These are phyloP conservation scores for Megalops cyprinoides DNA, from an alignment of 2,797 vertebrate genomes.

Conservation along the genomic window DNA sequence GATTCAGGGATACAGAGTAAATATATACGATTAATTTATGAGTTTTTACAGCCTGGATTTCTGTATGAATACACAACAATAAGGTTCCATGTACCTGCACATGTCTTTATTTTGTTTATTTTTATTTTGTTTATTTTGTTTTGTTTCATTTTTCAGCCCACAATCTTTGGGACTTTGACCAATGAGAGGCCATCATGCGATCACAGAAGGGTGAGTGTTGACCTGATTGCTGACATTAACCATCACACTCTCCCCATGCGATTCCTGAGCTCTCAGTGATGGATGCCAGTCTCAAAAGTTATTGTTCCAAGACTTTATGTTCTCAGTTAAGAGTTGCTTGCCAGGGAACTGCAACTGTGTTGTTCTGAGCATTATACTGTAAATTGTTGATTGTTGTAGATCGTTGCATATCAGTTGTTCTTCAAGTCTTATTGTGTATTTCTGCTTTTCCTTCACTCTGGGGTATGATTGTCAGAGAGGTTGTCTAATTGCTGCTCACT, in stretches of 20 bases:
- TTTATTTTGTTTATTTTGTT: not conserved
- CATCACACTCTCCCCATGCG: too few relatives aligned
- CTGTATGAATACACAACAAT: not conserved
- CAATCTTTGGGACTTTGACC: slow-evolving; percentile 31
- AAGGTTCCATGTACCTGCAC: not conserved
- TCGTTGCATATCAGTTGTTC: not conserved
- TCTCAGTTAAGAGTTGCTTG: not conserved
- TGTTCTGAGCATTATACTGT: not conserved
- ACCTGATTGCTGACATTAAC: not conserved
- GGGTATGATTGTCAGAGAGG: too few relatives aligned
- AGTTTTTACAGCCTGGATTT: too few relatives aligned
- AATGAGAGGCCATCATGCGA: slow-evolving; percentile 29
- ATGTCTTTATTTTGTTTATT: not conserved
- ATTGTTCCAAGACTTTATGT: too few relatives aligned
- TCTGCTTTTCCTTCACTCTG: too few relatives aligned
- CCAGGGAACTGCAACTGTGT: not conserved
- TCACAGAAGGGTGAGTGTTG: slow-evolving; percentile 25
- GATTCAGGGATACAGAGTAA: not conserved
- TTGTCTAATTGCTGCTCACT: too few relatives aligned
- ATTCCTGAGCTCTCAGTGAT: too few relatives aligned
- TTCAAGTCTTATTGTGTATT: too few relatives aligned
- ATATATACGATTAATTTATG: not conserved
- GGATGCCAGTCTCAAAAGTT: too few relatives aligned
- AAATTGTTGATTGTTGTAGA: too few relatives aligned
- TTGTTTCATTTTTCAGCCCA: slow-evolving; percentile 13